phyloP scores from a whole-genome alignment of 2,797 vertebrate species.

The Echiichthys vipera region DNA sequence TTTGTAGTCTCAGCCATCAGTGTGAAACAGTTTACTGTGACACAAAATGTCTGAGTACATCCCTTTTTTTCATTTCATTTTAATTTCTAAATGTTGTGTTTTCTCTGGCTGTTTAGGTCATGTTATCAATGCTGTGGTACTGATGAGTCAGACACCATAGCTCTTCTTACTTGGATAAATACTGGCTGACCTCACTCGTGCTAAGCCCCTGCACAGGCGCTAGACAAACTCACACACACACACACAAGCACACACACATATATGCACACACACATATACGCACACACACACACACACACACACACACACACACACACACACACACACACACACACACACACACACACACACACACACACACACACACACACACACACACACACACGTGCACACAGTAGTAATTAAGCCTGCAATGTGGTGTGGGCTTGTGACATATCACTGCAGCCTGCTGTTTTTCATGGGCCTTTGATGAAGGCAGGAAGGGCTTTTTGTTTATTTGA shows the following conservation, averaged over 20 bases:
- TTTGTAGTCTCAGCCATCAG: too few species aligned
- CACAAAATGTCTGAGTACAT: too few species aligned
- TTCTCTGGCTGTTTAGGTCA: too few species aligned
- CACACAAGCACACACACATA: constrained; percentile 36
- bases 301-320: constrained; percentile 38
- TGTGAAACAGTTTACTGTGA: too few species aligned
- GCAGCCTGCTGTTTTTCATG: constrained; percentile 63
- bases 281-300: constrained; percentile 32
- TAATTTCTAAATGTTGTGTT: too few species aligned
- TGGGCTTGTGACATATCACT: constrained; percentile 77
- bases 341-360: constrained; percentile 15
- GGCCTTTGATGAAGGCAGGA: constrained; percentile 56
- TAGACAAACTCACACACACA: constrained; percentile 25
- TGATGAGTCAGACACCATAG: constrained; percentile 38
- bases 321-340: constrained; percentile 30
- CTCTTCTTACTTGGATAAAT: constrained; percentile 55
- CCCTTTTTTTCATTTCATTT: too few species aligned
- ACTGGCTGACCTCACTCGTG: constrained; percentile 53
- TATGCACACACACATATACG: too few species aligned
- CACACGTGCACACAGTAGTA: constrained; percentile 48
- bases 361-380: constrained; percentile 32
- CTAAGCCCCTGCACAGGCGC: constrained; percentile 21
- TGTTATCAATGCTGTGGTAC: too few species aligned
- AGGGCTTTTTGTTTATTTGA: constrained; percentile 35
- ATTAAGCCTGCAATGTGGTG: constrained; percentile 75